Evolutionary conservation across 2,113 vertebrate genomes (phyloP).

Genomic region (Gavialis gangeticus): DNA sequence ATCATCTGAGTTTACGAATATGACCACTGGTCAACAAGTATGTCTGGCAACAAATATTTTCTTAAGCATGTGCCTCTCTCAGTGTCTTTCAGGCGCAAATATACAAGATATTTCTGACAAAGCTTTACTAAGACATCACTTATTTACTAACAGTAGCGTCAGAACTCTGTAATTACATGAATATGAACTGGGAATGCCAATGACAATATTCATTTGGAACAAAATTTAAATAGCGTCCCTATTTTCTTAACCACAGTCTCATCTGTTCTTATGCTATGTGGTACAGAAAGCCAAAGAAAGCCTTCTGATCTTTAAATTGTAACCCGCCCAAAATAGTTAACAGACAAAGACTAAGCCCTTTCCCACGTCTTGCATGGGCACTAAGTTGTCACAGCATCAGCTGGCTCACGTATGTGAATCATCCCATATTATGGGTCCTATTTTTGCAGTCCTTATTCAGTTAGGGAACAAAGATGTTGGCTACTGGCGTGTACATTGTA

Average conservation of each 20-base stretch:
- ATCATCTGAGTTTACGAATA: neutral
- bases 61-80: neutral
- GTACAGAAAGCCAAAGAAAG: neutral
- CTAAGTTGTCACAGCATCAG: neutral
- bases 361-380: neutral
- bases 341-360: neutral
- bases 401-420: neutral
- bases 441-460: neutral
- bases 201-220: neutral
- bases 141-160: neutral
- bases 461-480: neutral
- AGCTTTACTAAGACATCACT: neutral
- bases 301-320: neutral
- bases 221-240: neutral
- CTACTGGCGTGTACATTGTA: neutral
- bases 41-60: accelerated
- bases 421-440: accelerated
- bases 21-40: accelerated
- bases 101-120: neutral
- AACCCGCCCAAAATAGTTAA: neutral
- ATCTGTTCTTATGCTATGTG: neutral
- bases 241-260: neutral
- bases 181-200: conserved; percentile 11
- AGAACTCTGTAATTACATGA: neutral
- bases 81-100: neutral